phyloP scores from a whole-genome alignment of 1,140 invertebrate species.

The Zaprionus inermis region DNA sequence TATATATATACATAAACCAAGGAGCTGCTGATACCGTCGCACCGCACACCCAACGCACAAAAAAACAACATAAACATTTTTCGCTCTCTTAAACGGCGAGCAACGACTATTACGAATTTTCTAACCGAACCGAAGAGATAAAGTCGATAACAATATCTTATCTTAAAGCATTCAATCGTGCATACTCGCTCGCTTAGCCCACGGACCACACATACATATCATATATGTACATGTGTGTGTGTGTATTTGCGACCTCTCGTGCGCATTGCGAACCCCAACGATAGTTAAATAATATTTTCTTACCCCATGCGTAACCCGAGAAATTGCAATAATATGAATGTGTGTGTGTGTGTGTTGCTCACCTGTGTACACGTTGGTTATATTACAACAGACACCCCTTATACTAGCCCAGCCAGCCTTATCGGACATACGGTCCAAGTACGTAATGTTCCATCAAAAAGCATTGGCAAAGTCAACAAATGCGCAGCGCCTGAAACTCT shows the following conservation, averaged over 20 bases:
- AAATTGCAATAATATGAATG: not conserved
- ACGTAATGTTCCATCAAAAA: not conserved
- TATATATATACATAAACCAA: conserved; percentile 8
- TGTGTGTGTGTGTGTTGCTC: not conserved
- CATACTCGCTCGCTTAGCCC: not conserved
- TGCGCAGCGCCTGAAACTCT: not conserved
- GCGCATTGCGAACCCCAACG: not conserved
- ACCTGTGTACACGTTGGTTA: not conserved
- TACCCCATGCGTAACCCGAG: not conserved
- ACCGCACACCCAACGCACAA: no score
- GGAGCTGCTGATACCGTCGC: not conserved
- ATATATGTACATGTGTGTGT: no score
- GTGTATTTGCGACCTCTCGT: no score
- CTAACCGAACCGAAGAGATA: conserved; percentile 56
- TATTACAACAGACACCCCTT: not conserved
- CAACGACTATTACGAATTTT: conserved; percentile 36
- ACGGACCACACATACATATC: conserved; percentile 16
- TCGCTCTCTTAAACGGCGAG: conserved; percentile 50
- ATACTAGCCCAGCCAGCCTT: not conserved
- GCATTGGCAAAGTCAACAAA: not conserved
- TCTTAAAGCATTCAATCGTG: conserved; percentile 69
- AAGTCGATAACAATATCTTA: conserved; percentile 77
- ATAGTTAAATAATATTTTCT: not conserved
- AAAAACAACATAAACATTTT: no score
- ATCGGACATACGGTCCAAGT: not conserved